phyloP scores from a whole-genome alignment of 2,888 invertebrate species.

The Macrosiphum euphorbiae region DNA sequence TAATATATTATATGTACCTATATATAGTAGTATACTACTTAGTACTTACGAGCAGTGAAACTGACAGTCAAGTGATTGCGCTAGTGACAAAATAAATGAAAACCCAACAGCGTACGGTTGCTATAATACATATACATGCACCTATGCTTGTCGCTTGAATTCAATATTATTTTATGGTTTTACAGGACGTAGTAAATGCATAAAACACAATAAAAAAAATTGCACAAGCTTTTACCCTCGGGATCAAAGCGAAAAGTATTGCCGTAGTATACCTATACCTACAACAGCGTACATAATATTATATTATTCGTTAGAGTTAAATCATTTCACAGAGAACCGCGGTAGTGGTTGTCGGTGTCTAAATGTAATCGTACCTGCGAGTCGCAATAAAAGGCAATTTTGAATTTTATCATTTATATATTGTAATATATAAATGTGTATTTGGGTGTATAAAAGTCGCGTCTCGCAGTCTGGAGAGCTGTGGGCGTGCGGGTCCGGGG shows the following conservation, averaged over 20 bases:
- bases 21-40: background rate
- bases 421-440: background rate
- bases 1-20: background rate
- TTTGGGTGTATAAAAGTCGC: background rate
- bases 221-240: background rate
- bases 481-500: background rate
- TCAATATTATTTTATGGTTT: background rate
- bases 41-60: background rate
- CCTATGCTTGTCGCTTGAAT: background rate
- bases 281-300: background rate
- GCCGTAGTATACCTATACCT: background rate
- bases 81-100: background rate
- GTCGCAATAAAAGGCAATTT: conserved; percentile 56
- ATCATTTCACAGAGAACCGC: background rate
- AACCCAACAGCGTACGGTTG: background rate
- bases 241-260: background rate
- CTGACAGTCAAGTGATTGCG: background rate
- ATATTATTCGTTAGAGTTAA: background rate
- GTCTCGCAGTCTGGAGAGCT: background rate
- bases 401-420: conserved; percentile 18
- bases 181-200: background rate
- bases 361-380: background rate
- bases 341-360: background rate
- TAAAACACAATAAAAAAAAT: background rate
- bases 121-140: background rate